A percentile compares a stretch with the other conserved stretches of the same genome.
These are phyloP conservation scores for Drosophila pachea DNA, from an alignment of 1,140 invertebrate species.

Conservation along the genomic window DNA sequence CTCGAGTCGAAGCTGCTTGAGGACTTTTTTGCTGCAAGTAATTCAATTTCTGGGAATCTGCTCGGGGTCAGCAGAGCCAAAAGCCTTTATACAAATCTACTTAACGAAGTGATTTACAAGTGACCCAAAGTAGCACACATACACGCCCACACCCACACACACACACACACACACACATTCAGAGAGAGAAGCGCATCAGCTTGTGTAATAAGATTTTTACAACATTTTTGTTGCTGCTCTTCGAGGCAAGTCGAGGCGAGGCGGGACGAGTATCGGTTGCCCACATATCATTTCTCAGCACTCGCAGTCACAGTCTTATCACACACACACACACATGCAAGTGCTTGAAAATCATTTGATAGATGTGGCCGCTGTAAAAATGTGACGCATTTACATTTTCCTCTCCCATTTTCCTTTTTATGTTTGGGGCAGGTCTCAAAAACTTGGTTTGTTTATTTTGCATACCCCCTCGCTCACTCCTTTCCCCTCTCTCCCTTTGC, in stretches of 20 bases:
- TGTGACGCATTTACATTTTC: constrained; percentile 59
- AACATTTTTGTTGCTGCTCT: constrained; percentile 24
- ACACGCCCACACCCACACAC: constrained; percentile 13
- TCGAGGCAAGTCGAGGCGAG: not conserved
- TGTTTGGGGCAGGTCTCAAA: constrained; percentile 25
- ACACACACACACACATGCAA: constrained; percentile 26
- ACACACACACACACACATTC: constrained; percentile 12
- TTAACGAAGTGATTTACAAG: constrained; percentile 55
- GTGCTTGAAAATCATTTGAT: constrained; percentile 64
- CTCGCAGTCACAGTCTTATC: constrained; percentile 46
- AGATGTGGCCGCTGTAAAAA: constrained; percentile 64
- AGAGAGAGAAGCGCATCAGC: constrained; percentile 13
- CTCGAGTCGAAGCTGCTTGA: constrained; percentile 1
- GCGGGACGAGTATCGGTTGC: constrained; percentile 5
- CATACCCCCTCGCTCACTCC: constrained; percentile 43
- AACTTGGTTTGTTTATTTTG: constrained; percentile 68
- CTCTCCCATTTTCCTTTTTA: constrained; percentile 41
- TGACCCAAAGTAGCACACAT: constrained; percentile 20
- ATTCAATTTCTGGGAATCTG: constrained; percentile 35
- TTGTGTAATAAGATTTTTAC: constrained; percentile 66
- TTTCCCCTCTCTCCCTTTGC: not conserved
- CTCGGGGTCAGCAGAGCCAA: constrained; percentile 41
- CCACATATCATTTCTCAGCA: constrained; percentile 42
- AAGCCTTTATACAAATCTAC: constrained; percentile 63
- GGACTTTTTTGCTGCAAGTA: constrained; percentile 18